Percentiles rank a stretch among this genome's conserved stretches.
Evolutionary conservation across 1,140 invertebrate species (phyloP).

Genomic region (Antheraea pernyi): DNA sequence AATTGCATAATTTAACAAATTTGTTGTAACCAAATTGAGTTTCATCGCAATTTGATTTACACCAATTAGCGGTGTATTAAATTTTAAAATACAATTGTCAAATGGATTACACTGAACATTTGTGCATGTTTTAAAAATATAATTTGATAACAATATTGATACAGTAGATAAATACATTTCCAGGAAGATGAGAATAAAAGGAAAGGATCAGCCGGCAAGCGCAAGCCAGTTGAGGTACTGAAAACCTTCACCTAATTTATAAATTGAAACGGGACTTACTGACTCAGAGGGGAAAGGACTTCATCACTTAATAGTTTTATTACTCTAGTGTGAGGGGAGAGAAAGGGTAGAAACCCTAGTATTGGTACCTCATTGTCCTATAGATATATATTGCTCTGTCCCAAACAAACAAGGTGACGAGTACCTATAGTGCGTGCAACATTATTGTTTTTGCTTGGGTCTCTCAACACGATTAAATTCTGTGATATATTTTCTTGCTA

Average conservation of each 20-base stretch:
- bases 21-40: constrained; percentile 2
- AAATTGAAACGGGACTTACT: constrained; percentile 25
- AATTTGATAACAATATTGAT: constrained; percentile 32
- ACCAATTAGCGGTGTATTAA: neutral
- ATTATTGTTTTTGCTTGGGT: neutral
- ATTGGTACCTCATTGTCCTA: neutral
- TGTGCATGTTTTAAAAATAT: constrained; percentile 11
- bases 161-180: constrained; percentile 68
- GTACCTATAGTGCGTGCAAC: neutral
- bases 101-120: too few relatives aligned
- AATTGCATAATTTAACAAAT: too few relatives aligned
- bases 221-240: constrained; percentile 79
- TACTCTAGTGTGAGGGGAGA: neutral
- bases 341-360: neutral
- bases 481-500: too few relatives aligned
- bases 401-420: too few relatives aligned
- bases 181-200: constrained; percentile 79
- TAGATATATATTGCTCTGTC: neutral
- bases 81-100: neutral
- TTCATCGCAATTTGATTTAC: neutral
- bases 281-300: constrained; percentile 72
- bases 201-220: constrained; percentile 72
- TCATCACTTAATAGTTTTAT: constrained; percentile 35
- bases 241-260: constrained; percentile 72
- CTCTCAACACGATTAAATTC: neutral